Evolutionary conservation across 2,797 vertebrate species (phyloP).

Genomic region (Huso huso): DNA sequence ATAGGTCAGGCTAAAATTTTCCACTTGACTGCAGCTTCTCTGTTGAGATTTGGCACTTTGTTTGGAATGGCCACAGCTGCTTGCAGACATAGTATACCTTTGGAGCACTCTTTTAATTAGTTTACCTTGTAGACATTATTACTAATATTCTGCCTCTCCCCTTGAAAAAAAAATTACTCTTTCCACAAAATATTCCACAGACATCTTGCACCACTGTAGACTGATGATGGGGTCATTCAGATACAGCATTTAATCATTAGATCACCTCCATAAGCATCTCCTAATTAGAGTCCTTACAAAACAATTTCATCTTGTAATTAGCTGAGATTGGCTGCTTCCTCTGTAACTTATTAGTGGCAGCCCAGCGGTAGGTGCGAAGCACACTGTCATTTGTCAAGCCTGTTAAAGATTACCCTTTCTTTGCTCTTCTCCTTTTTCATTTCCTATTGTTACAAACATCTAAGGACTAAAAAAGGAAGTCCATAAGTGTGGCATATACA

Average conservation of each 20-base stretch:
- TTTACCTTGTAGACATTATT: conserved; percentile 93
- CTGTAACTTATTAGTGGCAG: conserved; percentile 79
- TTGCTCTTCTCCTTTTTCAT: conserved; percentile 40
- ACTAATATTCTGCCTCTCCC: conserved; percentile 74
- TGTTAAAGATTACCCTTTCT: conserved; percentile 44
- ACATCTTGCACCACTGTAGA: conserved; percentile 64
- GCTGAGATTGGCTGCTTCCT: conserved; percentile 89
- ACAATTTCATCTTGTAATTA: conserved; percentile 94
- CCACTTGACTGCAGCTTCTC: conserved; percentile 80
- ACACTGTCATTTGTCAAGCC: conserved; percentile 74
- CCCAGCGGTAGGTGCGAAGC: conserved; percentile 80
- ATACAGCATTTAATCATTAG: conserved; percentile 86
- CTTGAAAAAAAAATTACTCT: conserved; percentile 60
- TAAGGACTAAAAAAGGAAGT: conserved; percentile 36
- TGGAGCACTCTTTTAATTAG: conserved; percentile 86
- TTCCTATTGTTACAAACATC: conserved; percentile 37
- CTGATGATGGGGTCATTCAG: conserved; percentile 78
- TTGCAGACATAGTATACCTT: conserved; percentile 72
- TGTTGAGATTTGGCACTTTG: conserved; percentile 74
- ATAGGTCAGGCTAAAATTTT: conserved; percentile 87
- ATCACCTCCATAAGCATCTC: conserved; percentile 84
- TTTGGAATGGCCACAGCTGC: conserved; percentile 70
- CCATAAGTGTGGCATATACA: conserved; percentile 19
- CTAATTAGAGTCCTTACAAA: conserved; percentile 93
- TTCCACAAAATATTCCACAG: conserved; percentile 61